These are phyloP conservation scores for Eleginops maclovinus DNA, from an alignment of 2,113 vertebrate genomes.

Conservation along the genomic window DNA sequence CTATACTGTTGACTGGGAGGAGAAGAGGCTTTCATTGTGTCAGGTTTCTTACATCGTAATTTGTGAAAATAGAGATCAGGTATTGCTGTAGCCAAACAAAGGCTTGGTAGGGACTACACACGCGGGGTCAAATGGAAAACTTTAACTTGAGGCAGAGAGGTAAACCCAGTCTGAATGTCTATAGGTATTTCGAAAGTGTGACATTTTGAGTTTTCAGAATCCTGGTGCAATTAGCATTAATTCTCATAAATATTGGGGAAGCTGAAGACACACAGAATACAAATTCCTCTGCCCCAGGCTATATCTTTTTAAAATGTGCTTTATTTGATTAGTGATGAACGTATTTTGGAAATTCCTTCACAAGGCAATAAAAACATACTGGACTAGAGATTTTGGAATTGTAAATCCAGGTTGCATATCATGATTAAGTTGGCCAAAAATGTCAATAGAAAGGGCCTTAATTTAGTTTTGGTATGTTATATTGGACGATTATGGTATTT, in stretches of 20 bases:
- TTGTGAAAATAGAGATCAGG: slow-evolving; percentile 51
- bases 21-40: slow-evolving; percentile 19
- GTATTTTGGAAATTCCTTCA: slow-evolving; percentile 30
- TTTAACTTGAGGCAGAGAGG: background rate
- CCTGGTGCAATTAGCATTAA: slow-evolving; percentile 37
- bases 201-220: slow-evolving; percentile 15
- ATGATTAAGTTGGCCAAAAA: background rate
- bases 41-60: slow-evolving; percentile 44
- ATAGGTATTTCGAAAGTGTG: slow-evolving; percentile 2
- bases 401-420: background rate
- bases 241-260: slow-evolving; percentile 44
- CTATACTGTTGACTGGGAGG: slow-evolving; percentile 39
- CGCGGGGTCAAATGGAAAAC: background rate
- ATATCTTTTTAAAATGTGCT: slow-evolving; percentile 44
- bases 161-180: background rate
- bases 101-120: background rate
- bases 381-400: background rate
- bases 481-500: background rate
- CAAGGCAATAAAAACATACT: slow-evolving; percentile 2
- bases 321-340: slow-evolving; percentile 53
- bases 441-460: background rate
- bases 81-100: slow-evolving; percentile 14
- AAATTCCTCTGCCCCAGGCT: slow-evolving; percentile 49
- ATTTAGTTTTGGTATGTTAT: background rate
- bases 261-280: slow-evolving; percentile 52